Conservation (phyloP, 2,888 invertebrate species). For the Melolontha melolontha region DNA sequence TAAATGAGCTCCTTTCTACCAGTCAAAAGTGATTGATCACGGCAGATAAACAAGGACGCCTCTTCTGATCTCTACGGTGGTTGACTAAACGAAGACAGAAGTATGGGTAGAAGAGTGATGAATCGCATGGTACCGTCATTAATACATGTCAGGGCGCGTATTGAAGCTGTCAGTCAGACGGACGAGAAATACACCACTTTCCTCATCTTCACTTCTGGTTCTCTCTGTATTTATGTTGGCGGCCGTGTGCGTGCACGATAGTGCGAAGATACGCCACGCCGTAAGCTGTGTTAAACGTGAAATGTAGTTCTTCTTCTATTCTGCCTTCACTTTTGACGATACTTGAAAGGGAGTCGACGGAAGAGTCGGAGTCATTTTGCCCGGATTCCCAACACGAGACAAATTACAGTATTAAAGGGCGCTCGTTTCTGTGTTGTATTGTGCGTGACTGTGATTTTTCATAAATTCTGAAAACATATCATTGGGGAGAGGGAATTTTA, state of each 20-base stretch:
- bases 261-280: not conserved
- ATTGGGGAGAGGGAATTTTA: no score
- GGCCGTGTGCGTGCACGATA: conserved; percentile 6
- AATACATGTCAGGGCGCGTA: conserved; percentile 66
- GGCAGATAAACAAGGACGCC: conserved; percentile 65
- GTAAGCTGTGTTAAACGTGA: conserved; percentile 5
- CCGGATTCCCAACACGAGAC: conserved; percentile 17
- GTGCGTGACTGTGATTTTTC: conserved; percentile 18
- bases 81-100: conserved; percentile 47
- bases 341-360: conserved; percentile 20
- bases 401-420: conserved; percentile 21
- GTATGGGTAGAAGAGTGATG: conserved; percentile 65
- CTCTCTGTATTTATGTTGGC: not conserved
- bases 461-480: no score
- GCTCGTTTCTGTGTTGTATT: conserved; percentile 6
- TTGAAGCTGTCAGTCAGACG: conserved; percentile 64
- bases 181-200: conserved; percentile 38
- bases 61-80: conserved; percentile 60
- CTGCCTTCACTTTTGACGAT: no score
- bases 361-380: conserved; percentile 19
- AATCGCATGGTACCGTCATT: conserved; percentile 66
- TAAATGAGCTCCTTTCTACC: conserved; percentile 67
- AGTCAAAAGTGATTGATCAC: conserved; percentile 67
- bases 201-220: conserved; percentile 20
- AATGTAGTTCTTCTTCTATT: conserved; percentile 15